Evolutionary conservation across 2,888 invertebrate genomes (phyloP).

Genomic region (Agonopterix subpropinquella): DNA sequence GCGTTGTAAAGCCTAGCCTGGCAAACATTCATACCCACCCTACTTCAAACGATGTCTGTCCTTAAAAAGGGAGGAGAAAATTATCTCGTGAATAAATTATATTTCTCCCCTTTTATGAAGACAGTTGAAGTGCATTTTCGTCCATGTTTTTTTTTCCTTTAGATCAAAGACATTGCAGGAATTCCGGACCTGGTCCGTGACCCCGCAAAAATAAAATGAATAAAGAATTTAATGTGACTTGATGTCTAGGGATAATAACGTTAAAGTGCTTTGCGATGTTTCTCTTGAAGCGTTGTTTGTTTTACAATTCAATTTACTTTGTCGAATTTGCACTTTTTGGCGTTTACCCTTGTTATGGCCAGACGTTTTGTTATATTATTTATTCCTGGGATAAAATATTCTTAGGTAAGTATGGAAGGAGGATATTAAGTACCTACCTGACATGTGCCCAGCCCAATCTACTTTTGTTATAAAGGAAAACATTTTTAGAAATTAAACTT

Average conservation of each 20-base stretch:
- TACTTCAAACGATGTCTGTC: slow-evolving; percentile 56
- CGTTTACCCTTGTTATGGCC: slow-evolving; percentile 9
- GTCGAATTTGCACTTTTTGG: slow-evolving; percentile 34
- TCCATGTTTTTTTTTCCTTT: slow-evolving; percentile 55
- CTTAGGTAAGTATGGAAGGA: too few relatives aligned
- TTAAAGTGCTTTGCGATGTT: slow-evolving; percentile 62
- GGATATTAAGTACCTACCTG: too few relatives aligned
- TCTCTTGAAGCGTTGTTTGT: slow-evolving; percentile 49
- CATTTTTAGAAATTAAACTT: too few relatives aligned
- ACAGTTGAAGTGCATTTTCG: slow-evolving; percentile 72
- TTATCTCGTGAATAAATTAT: slow-evolving; percentile 76
- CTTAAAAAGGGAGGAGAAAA: slow-evolving; percentile 66
- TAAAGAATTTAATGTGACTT: slow-evolving; percentile 70
- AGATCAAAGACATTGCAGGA: slow-evolving; percentile 68
- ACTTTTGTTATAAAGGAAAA: too few relatives aligned
- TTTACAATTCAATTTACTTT: slow-evolving; percentile 53
- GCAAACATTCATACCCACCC: slow-evolving; percentile 62
- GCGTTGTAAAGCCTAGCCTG: slow-evolving; percentile 27
- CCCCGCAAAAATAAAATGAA: slow-evolving; percentile 67
- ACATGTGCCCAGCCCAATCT: too few relatives aligned
- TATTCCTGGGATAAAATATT: too few relatives aligned
- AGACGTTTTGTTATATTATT: too few relatives aligned
- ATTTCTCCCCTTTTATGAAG: slow-evolving; percentile 72
- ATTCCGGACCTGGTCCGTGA: slow-evolving; percentile 49
- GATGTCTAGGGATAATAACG: slow-evolving; percentile 64